Conservation (phyloP, 2,797 vertebrate species). For the Sylvilagus floridanus region DNA sequence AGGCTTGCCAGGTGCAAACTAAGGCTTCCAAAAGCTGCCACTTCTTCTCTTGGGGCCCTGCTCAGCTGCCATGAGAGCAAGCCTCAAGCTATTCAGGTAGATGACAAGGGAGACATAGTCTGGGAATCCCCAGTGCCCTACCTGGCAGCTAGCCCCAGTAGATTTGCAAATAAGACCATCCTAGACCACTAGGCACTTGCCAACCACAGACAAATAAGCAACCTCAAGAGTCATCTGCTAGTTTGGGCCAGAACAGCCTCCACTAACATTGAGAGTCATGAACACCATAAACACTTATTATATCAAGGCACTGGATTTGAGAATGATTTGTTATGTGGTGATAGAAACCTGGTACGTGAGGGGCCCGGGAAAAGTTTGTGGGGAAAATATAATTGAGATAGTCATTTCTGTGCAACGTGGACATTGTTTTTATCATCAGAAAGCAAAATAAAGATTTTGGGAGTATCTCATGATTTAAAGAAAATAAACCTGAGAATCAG, state of each 20-base stretch:
- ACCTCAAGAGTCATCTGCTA: neutral
- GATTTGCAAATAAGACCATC: neutral
- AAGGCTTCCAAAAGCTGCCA: neutral
- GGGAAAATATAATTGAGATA: too few species aligned
- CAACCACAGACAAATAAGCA: neutral
- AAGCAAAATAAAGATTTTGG: constrained; percentile 3
- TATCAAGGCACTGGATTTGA: constrained; percentile 3
- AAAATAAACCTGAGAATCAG: neutral
- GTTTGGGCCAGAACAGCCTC: neutral
- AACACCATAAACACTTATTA: constrained; percentile 7
- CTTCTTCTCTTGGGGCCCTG: neutral
- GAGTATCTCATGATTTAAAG: neutral
- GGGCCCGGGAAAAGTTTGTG: too few species aligned
- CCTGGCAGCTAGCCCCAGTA: neutral
- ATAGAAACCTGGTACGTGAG: neutral
- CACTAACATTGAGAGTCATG: neutral
- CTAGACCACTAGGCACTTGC: neutral
- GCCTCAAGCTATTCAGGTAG: neutral
- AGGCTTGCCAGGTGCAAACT: neutral
- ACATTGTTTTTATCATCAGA: constrained; percentile 10
- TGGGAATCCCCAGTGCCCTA: neutral
- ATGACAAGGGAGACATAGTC: neutral
- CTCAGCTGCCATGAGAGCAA: neutral
- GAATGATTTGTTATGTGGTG: neutral
- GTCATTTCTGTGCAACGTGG: too few species aligned